Evolutionary conservation across 2,113 vertebrate genomes (phyloP).

Genomic region (Regulus satrapa): DNA sequence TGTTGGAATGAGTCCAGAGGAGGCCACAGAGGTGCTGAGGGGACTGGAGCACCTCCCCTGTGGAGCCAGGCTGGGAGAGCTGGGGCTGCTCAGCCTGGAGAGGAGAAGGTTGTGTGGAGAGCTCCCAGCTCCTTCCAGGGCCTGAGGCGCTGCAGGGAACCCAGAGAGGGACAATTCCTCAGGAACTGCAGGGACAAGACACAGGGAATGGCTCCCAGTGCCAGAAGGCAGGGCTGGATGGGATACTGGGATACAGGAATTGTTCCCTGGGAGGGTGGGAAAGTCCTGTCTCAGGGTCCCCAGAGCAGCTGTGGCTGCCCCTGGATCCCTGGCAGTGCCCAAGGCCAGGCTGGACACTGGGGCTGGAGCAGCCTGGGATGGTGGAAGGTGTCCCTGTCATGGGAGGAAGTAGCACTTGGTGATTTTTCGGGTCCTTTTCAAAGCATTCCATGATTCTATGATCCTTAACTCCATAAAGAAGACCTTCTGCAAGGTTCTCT

Average conservation of each 20-base stretch:
- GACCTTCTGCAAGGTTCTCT: background rate
- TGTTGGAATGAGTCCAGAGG: background rate
- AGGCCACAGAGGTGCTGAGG: background rate
- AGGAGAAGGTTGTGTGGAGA: background rate
- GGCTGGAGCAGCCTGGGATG: background rate
- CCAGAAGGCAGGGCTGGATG: background rate
- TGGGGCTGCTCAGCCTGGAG: background rate
- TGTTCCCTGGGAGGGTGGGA: background rate
- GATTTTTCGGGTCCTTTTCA: background rate
- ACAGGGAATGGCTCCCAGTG: background rate
- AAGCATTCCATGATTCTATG: background rate
- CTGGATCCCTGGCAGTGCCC: background rate
- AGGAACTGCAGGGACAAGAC: rapidly evolving
- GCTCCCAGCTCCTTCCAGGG: background rate
- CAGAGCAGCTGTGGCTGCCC: background rate
- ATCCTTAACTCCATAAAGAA: background rate
- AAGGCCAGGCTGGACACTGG: background rate
- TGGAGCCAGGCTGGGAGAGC: background rate
- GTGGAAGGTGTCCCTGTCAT: background rate
- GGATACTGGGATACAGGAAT: background rate
- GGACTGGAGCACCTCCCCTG: background rate
- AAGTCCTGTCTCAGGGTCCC: background rate
- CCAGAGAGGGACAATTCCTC: background rate
- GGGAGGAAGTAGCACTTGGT: rapidly evolving
- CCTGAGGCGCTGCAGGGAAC: background rate